Evolutionary conservation across 2,797 vertebrate genomes (phyloP).

Genomic region (Sebastes itinus): DNA sequence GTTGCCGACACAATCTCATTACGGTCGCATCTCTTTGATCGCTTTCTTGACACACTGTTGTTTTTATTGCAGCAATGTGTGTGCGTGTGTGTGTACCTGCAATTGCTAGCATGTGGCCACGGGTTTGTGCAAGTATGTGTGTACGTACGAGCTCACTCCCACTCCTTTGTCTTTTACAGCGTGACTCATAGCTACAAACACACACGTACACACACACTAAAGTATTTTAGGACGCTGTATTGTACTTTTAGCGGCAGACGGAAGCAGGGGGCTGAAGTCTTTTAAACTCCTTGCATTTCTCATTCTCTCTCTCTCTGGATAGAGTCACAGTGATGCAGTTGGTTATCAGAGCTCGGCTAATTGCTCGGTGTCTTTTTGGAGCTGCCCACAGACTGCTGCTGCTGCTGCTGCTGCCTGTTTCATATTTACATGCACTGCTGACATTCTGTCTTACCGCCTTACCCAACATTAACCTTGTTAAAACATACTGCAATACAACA

Average conservation of each 20-base stretch:
- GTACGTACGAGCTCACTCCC: conserved; percentile 10
- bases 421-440: conserved; percentile 14
- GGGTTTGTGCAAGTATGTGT: conserved; percentile 14
- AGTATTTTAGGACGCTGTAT: conserved; percentile 15
- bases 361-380: conserved; percentile 12
- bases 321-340: background rate
- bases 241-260: conserved; percentile 18
- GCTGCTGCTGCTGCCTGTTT: background rate
- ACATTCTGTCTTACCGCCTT: background rate
- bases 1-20: conserved; percentile 39
- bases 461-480: background rate
- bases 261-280: conserved; percentile 5
- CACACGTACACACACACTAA: background rate
- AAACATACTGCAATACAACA: conserved; percentile 1
- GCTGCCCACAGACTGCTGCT: background rate
- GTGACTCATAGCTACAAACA: conserved; percentile 49
- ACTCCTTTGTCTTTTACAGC: conserved; percentile 1
- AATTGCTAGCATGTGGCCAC: conserved; percentile 7
- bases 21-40: conserved; percentile 32
- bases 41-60: background rate
- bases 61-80: conserved; percentile 16
- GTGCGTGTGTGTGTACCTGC: background rate
- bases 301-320: background rate
- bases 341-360: conserved; percentile 21
- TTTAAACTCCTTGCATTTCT: background rate